These are phyloP conservation scores for Oegoconia quadripuncta DNA, from an alignment of 2,888 invertebrate genomes.

Conservation along the genomic window DNA sequence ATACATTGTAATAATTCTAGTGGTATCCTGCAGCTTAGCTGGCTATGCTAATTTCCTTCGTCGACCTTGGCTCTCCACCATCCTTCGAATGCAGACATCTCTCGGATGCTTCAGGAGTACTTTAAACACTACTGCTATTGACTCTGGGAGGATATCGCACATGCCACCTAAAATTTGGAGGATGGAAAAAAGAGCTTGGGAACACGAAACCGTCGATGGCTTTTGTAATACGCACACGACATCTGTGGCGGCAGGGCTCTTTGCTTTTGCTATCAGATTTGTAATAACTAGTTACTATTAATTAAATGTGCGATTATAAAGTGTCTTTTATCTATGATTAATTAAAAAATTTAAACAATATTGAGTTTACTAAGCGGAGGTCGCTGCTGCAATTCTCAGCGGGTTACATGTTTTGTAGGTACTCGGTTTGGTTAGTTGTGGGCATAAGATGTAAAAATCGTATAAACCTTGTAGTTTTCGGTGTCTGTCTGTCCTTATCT, in stretches of 20 bases:
- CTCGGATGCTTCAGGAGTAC: not conserved
- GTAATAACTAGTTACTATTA: not conserved
- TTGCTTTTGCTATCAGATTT: not conserved
- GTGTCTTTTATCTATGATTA: no score
- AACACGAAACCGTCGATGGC: not conserved
- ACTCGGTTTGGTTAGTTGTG: no score
- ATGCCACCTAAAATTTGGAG: no score
- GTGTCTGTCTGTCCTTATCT: no score
- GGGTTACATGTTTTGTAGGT: no score
- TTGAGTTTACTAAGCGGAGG: no score
- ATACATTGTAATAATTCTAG: not conserved
- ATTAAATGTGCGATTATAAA: not conserved
- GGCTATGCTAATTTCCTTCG: conserved; percentile 1
- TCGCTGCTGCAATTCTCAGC: no score
- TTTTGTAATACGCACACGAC: not conserved
- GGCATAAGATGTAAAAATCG: no score
- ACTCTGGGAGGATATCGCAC: no score
- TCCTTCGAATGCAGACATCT: not conserved
- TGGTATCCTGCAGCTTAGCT: not conserved
- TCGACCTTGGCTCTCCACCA: not conserved
- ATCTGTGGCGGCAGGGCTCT: not conserved
- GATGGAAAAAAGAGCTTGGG: no score
- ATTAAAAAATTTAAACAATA: no score
- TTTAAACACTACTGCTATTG: not conserved
- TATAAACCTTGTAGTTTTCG: no score